These are phyloP conservation scores for Chlorops oryzae DNA, from an alignment of 1,140 invertebrate genomes.

Conservation along the genomic window DNA sequence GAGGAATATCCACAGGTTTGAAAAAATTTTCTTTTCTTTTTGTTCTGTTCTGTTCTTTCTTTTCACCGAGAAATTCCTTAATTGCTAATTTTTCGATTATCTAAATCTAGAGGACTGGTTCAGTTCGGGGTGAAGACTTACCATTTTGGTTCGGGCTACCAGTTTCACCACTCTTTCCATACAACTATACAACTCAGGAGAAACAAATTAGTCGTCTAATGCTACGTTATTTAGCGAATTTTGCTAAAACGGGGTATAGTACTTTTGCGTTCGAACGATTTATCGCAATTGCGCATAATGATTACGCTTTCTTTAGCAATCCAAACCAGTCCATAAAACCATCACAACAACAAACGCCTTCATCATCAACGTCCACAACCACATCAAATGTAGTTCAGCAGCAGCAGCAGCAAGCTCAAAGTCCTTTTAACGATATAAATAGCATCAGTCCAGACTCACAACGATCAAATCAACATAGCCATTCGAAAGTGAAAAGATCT, in stretches of 20 bases:
- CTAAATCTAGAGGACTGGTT: conserved; percentile 60
- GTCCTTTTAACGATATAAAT: too few relatives aligned
- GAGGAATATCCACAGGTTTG: conserved; percentile 70
- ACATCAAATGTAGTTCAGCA: too few relatives aligned
- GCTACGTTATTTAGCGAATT: conserved; percentile 77
- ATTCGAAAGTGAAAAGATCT: too few relatives aligned
- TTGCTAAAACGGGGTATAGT: conserved; percentile 74
- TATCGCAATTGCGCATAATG: too few relatives aligned
- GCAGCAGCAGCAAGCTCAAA: too few relatives aligned
- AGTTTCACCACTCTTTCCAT: conserved; percentile 59
- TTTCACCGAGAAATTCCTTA: neutral
- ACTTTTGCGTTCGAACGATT: too few relatives aligned
- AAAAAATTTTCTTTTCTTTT: neutral
- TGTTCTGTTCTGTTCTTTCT: too few relatives aligned
- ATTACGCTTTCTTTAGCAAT: conserved; percentile 31
- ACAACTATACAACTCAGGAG: conserved; percentile 68
- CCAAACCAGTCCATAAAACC: conserved; percentile 30
- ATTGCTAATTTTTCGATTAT: conserved; percentile 12
- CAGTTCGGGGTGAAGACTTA: conserved; percentile 88
- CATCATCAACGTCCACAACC: conserved; percentile 10
- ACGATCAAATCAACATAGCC: too few relatives aligned
- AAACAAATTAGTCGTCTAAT: conserved; percentile 66
- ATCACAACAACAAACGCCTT: conserved; percentile 3
- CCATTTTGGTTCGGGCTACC: conserved; percentile 90
- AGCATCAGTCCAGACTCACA: conserved; percentile 7